A percentile compares a stretch with the other conserved stretches of the same genome.
Conservation (phyloP, 1,140 invertebrate genomes). For the Branchinecta lynchi region DNA sequence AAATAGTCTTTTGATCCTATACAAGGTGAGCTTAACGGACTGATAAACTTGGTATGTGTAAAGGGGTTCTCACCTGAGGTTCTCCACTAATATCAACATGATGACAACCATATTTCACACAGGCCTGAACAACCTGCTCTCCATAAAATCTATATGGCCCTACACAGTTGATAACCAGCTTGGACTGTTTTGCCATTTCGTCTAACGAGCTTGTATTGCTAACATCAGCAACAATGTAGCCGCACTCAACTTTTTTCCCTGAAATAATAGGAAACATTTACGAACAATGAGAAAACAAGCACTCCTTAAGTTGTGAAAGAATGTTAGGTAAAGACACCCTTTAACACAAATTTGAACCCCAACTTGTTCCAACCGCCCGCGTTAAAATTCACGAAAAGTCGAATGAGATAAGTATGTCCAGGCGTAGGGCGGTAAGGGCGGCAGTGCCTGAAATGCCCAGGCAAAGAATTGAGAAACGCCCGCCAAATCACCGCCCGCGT, state of each 20-base stretch:
- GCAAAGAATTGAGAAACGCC: too few relatives aligned
- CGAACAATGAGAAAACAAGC: constrained; percentile 16
- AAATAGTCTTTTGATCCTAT: too few relatives aligned
- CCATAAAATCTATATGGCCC: constrained; percentile 76
- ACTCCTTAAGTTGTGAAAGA: neutral
- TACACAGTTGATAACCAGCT: constrained; percentile 66
- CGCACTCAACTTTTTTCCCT: constrained; percentile 41
- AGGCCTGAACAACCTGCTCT: constrained; percentile 78
- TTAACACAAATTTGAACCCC: too few relatives aligned
- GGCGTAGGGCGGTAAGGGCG: too few relatives aligned
- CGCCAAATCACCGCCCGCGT: too few relatives aligned
- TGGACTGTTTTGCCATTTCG: constrained; percentile 54
- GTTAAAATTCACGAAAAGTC: too few relatives aligned
- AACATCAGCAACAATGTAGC: constrained; percentile 60
- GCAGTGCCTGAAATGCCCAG: too few relatives aligned
- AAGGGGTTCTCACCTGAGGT: constrained; percentile 38
- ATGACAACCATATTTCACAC: constrained; percentile 59
- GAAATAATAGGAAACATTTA: constrained; percentile 31
- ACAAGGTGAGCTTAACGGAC: too few relatives aligned
- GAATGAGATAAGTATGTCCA: too few relatives aligned
- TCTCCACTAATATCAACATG: constrained; percentile 86
- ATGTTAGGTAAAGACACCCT: neutral
- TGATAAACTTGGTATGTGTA: too few relatives aligned
- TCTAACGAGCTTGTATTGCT: constrained; percentile 49
- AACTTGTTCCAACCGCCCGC: too few relatives aligned